Conservation (phyloP, 2,113 vertebrate genomes). For the Apaloderma vittatum region DNA sequence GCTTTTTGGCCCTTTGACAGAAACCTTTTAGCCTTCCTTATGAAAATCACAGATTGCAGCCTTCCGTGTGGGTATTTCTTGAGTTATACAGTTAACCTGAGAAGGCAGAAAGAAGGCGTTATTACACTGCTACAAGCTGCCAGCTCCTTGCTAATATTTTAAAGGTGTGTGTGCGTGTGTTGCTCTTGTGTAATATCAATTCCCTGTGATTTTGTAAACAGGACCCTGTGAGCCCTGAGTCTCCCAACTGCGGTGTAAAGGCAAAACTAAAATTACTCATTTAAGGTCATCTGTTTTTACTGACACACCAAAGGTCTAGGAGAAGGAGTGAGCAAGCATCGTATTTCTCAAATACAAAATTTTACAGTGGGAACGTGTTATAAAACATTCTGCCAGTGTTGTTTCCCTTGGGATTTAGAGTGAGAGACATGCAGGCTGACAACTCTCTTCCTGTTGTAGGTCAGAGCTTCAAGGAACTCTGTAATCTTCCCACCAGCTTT, state of each 20-base stretch:
- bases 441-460: constrained; percentile 92
- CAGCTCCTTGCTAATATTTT: constrained; percentile 43
- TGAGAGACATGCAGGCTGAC: constrained; percentile 86
- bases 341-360: constrained; percentile 80
- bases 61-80: constrained; percentile 48
- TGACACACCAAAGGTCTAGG: constrained; percentile 60
- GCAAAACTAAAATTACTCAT: constrained; percentile 69
- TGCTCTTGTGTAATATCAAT: constrained; percentile 42
- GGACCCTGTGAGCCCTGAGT: constrained; percentile 59
- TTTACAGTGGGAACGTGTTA: constrained; percentile 91
- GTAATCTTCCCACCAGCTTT: constrained; percentile 95
- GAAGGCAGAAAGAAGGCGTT: constrained; percentile 5
- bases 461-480: constrained; percentile 92
- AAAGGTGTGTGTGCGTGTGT: constrained; percentile 49
- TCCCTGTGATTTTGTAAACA: constrained; percentile 58
- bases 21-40: constrained; percentile 20
- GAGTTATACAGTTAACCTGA: neutral
- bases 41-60: constrained; percentile 42
- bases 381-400: constrained; percentile 90
- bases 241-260: constrained; percentile 52
- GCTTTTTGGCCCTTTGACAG: constrained; percentile 41
- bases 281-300: constrained; percentile 74
- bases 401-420: constrained; percentile 87
- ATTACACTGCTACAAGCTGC: constrained; percentile 11
- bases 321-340: constrained; percentile 73